These are phyloP conservation scores for Anguilla rostrata DNA, from an alignment of 2,113 vertebrate genomes.

Conservation along the genomic window DNA sequence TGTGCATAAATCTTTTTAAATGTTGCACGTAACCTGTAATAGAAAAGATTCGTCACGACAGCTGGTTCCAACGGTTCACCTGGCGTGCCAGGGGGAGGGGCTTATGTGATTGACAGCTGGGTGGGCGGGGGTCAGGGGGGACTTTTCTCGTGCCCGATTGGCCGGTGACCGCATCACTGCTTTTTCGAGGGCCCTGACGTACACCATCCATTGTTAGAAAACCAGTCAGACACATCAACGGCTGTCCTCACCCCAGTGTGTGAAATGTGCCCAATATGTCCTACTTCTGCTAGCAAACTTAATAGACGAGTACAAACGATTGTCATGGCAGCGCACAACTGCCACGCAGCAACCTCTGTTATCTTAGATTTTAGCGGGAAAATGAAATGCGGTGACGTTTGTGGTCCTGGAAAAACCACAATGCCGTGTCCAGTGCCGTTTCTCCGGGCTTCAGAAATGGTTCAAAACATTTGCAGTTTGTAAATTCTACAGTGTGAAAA, in stretches of 20 bases:
- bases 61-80: slow-evolving; percentile 54
- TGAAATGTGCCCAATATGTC: too few species aligned
- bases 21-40: slow-evolving; percentile 66
- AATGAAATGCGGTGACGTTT: background rate
- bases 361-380: background rate
- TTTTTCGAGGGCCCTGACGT: background rate
- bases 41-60: slow-evolving; percentile 63
- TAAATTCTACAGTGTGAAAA: slow-evolving; percentile 3
- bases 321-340: slow-evolving; percentile 48
- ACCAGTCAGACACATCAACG: too few species aligned
- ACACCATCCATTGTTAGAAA: background rate
- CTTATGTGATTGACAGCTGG: slow-evolving; percentile 40
- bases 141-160: slow-evolving; percentile 28
- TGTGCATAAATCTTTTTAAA: slow-evolving; percentile 59
- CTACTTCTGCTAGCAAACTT: too few species aligned
- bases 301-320: slow-evolving; percentile 24
- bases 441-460: slow-evolving; percentile 42
- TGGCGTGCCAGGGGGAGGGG: slow-evolving; percentile 50
- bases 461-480: background rate
- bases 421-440: slow-evolving; percentile 38
- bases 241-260: too few species aligned
- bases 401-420: slow-evolving; percentile 7
- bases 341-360: slow-evolving; percentile 39
- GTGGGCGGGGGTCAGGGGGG: slow-evolving; percentile 10
- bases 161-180: slow-evolving; percentile 33